Conservation (phyloP, 2,888 invertebrate species). For the Ceraclea dissimilis region DNA sequence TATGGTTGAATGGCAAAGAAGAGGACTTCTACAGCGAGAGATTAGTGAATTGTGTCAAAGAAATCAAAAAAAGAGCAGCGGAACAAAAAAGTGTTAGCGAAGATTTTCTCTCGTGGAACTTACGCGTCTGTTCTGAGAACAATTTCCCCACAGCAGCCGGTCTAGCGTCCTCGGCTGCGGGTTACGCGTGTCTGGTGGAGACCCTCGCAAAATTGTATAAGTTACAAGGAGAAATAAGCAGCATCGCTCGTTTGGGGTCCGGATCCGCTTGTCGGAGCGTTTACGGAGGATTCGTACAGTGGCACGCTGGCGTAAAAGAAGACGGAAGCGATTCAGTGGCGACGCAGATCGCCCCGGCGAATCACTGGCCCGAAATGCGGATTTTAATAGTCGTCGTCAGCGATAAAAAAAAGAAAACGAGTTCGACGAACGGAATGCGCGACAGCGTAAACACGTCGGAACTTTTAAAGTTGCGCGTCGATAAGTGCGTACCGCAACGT, state of each 20-base stretch:
- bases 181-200: conserved; percentile 87
- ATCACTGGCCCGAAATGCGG: conserved; percentile 87
- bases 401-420: conserved; percentile 72
- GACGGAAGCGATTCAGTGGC: conserved; percentile 73
- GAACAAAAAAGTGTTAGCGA: conserved; percentile 36
- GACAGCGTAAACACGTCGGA: conserved; percentile 71
- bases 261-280: conserved; percentile 96
- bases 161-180: conserved; percentile 95
- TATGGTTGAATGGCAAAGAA: conserved; percentile 87
- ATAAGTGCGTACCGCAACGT: conserved; percentile 65
- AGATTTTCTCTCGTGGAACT: conserved; percentile 56
- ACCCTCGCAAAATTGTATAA: conserved; percentile 71
- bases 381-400: conserved; percentile 84
- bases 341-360: conserved; percentile 59
- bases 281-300: conserved; percentile 90
- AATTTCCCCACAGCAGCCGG: conserved; percentile 99
- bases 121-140: conserved; percentile 78
- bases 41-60: conserved; percentile 63
- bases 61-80: conserved; percentile 40
- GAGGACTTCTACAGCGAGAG: conserved; percentile 66
- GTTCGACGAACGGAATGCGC: conserved; percentile 89
- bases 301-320: conserved; percentile 64
- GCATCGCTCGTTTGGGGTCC: conserved; percentile 77
- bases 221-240: conserved; percentile 64
- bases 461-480: conserved; percentile 66